A percentile compares a stretch with the other conserved stretches of the same genome.
These are phyloP conservation scores for Tetragonisca angustula DNA, from an alignment of 2,888 invertebrate genomes.

Conservation along the genomic window DNA sequence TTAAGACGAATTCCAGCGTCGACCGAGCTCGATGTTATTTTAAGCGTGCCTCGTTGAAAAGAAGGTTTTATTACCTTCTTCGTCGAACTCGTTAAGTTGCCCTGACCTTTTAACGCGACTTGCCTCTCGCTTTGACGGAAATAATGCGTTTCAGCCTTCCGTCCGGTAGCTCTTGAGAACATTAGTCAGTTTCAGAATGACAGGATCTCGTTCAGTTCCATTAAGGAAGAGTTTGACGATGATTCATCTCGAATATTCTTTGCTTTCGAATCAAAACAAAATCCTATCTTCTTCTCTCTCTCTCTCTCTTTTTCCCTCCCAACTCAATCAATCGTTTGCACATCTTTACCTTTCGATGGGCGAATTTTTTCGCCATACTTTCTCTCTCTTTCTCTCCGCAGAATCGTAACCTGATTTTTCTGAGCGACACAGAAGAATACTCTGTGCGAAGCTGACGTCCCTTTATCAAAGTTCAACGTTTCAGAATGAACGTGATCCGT, in stretches of 20 bases:
- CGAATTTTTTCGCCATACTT: neutral
- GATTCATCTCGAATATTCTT: neutral
- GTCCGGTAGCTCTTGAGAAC: neutral
- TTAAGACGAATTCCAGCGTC: conserved; percentile 52
- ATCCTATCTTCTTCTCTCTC: neutral
- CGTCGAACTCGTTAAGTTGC: conserved; percentile 55
- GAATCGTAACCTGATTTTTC: neutral
- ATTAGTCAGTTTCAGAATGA: neutral
- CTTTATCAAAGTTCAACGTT: neutral
- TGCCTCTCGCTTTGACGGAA: conserved; percentile 8
- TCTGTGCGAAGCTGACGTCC: neutral
- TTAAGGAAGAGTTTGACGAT: neutral
- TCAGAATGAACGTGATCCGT: neutral
- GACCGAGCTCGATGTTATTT: conserved; percentile 42
- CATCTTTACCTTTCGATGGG: neutral
- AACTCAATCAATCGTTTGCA: no score
- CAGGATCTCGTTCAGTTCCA: neutral
- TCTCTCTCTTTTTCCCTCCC: no score
- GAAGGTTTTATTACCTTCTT: conserved; percentile 54
- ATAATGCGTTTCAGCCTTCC: conserved; percentile 3
- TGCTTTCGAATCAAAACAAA: neutral
- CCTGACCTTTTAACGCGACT: conserved; percentile 41
- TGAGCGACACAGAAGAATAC: neutral
- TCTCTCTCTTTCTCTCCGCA: neutral
- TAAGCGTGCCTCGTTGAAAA: conserved; percentile 49